Percentiles rank a stretch among this genome's conserved stretches.
Conservation (phyloP, 1,140 invertebrate genomes). For the Caenorhabditis brenneri region DNA sequence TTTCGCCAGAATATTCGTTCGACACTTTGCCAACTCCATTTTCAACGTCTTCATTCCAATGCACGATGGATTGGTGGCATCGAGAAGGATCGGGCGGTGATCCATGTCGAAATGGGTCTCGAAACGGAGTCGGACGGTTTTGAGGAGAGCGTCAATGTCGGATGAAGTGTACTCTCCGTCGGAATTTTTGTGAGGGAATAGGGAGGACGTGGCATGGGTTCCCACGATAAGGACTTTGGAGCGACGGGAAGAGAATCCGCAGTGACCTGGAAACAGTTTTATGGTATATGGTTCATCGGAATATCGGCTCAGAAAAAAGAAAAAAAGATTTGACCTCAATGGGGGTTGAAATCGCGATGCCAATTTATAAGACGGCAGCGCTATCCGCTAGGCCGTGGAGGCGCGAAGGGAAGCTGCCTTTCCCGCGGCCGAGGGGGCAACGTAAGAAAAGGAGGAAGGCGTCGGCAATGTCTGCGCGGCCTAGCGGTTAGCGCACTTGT, state of each 20-base stretch:
- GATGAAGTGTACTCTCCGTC: slow-evolving; percentile 75
- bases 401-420: no score
- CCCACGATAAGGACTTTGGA: slow-evolving; percentile 77
- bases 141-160: slow-evolving; percentile 75
- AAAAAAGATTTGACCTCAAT: no score
- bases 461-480: no score
- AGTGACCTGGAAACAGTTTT: slow-evolving; percentile 70
- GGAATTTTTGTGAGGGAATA: slow-evolving; percentile 73
- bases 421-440: no score
- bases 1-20: slow-evolving; percentile 69
- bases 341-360: no score
- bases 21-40: slow-evolving; percentile 72
- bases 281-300: no score
- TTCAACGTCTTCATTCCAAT: slow-evolving; percentile 76
- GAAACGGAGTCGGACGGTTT: slow-evolving; percentile 74
- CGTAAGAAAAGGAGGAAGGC: no score
- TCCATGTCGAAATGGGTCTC: slow-evolving; percentile 75
- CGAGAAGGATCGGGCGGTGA: slow-evolving; percentile 75
- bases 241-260: slow-evolving; percentile 71
- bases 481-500: no score
- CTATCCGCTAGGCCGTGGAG: no score
- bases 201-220: slow-evolving; percentile 75
- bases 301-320: no score
- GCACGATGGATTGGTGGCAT: slow-evolving; percentile 76
- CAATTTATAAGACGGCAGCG: no score